phyloP scores from a whole-genome alignment of 2,797 vertebrate species.

The Gymnopithys bicolor region DNA sequence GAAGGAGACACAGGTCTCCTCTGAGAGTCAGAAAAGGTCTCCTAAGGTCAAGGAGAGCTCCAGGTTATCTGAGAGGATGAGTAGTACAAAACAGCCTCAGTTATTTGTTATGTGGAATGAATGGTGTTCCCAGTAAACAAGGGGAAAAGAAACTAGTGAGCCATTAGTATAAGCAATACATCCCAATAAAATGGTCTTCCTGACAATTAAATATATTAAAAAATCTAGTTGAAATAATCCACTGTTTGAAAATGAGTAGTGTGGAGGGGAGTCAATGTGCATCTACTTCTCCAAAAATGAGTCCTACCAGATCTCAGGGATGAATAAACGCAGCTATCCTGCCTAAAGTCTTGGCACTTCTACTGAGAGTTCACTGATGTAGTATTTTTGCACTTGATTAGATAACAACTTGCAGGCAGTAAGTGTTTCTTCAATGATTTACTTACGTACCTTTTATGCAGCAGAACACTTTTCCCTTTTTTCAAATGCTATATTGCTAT shows the following conservation, averaged over 20 bases:
- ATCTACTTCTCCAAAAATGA: neutral
- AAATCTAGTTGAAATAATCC: neutral
- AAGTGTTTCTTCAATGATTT: neutral
- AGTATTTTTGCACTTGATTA: neutral
- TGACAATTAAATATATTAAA: neutral
- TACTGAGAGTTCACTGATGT: neutral
- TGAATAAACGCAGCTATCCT: neutral
- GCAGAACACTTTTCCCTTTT: neutral
- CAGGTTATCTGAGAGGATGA: neutral
- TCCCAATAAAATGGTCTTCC: neutral
- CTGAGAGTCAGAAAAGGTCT: neutral
- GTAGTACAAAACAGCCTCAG: neutral
- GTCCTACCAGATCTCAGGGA: neutral
- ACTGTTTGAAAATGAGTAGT: neutral
- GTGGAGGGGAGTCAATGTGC: neutral
- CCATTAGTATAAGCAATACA: neutral
- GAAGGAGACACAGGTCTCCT: neutral
- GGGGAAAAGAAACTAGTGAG: neutral
- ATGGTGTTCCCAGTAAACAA: neutral
- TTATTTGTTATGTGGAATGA: neutral
- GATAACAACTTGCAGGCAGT: neutral
- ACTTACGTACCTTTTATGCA: accelerated
- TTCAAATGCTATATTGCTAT: neutral
- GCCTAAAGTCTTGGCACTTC: neutral
- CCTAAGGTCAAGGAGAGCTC: neutral